Evolutionary conservation across 2,797 vertebrate species (phyloP), one percentile per base, ranked within the genome.

Genomic region (Danio choprae): DNA sequence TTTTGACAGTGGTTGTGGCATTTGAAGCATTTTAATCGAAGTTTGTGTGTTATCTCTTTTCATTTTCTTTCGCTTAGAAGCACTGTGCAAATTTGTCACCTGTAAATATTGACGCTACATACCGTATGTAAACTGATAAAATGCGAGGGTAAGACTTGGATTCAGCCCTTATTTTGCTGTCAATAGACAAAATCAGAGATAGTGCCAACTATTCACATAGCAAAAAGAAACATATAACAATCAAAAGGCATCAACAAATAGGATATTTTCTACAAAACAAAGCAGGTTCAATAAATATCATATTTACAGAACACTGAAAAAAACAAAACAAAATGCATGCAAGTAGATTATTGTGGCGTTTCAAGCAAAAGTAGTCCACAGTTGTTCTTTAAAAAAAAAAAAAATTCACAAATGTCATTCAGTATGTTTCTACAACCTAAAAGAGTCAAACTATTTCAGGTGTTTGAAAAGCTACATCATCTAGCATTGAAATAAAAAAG

Each of bases 231-330:
- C 67, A 1, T 29, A 69, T 44, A 53, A 72, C 48, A 83, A 77
- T 72, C 68, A 62, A 77, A 81, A 55, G 20, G 68, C 55, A 75
- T 70, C 60, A 91, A 91, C 84, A 90, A 90, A 90, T 91, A 90
- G 89, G 91, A 90, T 88, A 90, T 92, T 90, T 89, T 90, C 91
- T 90, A 91, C 89, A 92, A 89, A 93, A 94, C 86, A 91, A 87
- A 82, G 85, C 86, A 91, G 87, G 89, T 85, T 88, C 89, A 95
- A 95, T 95, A 94, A 94, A 95, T 95, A 94, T 91, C 79, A 91
- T 87, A 94, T 86, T 88, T 84, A 89, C 85, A 93, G 77, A 90
- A 88, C 71, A 73, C 77, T 83, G 74, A 88, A 75, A 80, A 81
- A 84, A 86, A 88, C 72, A 72, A 82, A 83, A 86, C 89, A 29